Conservation (phyloP, 2,888 invertebrate species). For the Agonopterix heracliana region DNA sequence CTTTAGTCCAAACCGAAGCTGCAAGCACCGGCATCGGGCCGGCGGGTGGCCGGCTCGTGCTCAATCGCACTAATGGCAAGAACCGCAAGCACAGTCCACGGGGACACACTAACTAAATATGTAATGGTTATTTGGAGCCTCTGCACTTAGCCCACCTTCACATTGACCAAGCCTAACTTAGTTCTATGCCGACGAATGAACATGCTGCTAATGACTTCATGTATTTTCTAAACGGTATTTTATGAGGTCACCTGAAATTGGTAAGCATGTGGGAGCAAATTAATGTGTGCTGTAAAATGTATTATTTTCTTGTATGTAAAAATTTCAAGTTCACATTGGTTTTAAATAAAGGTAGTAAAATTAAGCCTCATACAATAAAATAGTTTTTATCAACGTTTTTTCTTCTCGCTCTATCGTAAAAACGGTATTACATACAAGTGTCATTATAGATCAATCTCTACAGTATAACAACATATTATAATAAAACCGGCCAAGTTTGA, state of each 20-base stretch:
- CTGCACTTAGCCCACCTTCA: constrained; percentile 38
- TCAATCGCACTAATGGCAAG: constrained; percentile 68
- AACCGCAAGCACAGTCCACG: constrained; percentile 63
- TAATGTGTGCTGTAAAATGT: no score
- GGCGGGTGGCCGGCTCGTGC: constrained; percentile 37
- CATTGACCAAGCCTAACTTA: constrained; percentile 47
- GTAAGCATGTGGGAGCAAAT: no score
- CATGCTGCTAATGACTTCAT: constrained; percentile 10
- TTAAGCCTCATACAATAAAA: no score
- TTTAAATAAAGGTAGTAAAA: no score
- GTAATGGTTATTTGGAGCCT: constrained; percentile 58
- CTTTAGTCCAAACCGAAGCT: not conserved
- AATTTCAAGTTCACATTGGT: no score
- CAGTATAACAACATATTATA: no score
- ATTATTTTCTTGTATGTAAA: no score
- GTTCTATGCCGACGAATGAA: constrained; percentile 20
- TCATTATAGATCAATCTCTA: no score
- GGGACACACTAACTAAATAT: constrained; percentile 66
- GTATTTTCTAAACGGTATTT: constrained; percentile 3
- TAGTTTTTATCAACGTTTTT: no score
- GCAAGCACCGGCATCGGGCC: not conserved
- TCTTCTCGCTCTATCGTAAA: no score
- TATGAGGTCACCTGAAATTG: not conserved
- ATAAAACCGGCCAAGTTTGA: no score
- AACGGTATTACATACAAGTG: no score